Evolutionary conservation across 2,888 invertebrate species (phyloP).

Genomic region (Sminthurinus aureus): DNA sequence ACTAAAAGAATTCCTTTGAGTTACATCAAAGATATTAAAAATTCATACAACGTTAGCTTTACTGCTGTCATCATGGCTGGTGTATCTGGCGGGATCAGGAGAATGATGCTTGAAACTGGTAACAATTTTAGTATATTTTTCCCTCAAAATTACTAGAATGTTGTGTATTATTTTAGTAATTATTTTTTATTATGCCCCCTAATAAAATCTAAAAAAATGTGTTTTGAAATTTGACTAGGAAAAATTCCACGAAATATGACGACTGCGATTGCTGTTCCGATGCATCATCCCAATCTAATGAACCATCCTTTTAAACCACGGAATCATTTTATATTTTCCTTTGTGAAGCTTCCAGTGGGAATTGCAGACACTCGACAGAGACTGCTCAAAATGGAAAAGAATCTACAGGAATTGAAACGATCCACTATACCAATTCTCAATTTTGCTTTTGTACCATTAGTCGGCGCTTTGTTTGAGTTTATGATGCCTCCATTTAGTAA

Average conservation of each 20-base stretch:
- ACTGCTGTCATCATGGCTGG: slow-evolving; percentile 49
- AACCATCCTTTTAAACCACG: slow-evolving; percentile 51
- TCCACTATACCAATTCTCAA: slow-evolving; percentile 30
- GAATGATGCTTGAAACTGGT: slow-evolving; percentile 44
- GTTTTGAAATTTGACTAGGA: no score
- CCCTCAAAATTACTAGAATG: no score
- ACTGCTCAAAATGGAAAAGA: slow-evolving; percentile 44
- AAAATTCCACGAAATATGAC: slow-evolving; percentile 46
- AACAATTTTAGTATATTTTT: neutral
- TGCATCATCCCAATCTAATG: slow-evolving; percentile 52
- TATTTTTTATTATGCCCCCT: no score
- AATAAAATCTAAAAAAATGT: no score
- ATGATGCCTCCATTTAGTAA: slow-evolving; percentile 8
- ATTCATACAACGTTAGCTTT: slow-evolving; percentile 48
- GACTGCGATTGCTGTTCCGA: slow-evolving; percentile 50
- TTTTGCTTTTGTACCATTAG: slow-evolving; percentile 26
- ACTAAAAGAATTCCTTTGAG: slow-evolving; percentile 46
- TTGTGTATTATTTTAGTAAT: no score
- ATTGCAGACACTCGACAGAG: slow-evolving; percentile 42
- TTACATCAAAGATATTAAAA: slow-evolving; percentile 53
- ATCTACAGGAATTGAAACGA: slow-evolving; percentile 42
- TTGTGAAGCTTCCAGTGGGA: slow-evolving; percentile 51
- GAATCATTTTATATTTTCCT: slow-evolving; percentile 49
- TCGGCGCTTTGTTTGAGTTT: slow-evolving; percentile 25
- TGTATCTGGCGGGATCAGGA: slow-evolving; percentile 50